These are phyloP conservation scores for Bucco capensis DNA, from an alignment of 2,113 vertebrate genomes.

Conservation along the genomic window DNA sequence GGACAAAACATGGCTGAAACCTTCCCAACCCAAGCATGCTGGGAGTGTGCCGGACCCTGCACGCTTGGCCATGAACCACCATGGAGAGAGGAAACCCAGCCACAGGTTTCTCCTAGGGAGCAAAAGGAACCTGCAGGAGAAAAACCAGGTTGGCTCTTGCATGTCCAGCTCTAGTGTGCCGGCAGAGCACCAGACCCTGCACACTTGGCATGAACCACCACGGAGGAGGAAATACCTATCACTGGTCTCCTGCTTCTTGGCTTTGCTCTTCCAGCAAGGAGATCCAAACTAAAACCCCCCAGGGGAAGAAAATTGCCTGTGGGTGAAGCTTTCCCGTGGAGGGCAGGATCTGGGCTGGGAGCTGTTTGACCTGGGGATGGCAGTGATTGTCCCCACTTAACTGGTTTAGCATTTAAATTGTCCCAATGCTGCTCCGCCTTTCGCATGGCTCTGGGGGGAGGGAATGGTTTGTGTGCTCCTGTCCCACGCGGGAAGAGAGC, in stretches of 20 bases:
- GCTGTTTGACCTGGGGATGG: not conserved
- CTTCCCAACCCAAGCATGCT: not conserved
- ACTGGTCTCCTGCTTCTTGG: too few species aligned
- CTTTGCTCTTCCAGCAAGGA: not conserved
- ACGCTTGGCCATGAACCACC: not conserved
- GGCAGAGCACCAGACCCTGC: not conserved
- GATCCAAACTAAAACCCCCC: not conserved
- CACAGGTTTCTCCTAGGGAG: not conserved
- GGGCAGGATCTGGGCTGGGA: not conserved
- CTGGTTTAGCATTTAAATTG: conserved; percentile 42
- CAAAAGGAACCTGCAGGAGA: too few species aligned
- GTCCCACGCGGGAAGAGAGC: not conserved
- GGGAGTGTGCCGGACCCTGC: too few species aligned
- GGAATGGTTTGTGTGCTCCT: not conserved
- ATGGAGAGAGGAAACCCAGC: not conserved
- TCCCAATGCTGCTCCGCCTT: not conserved
- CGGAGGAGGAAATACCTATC: too few species aligned
- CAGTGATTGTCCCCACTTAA: conserved; percentile 30
- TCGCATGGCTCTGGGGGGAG: not conserved
- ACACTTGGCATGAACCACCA: too few species aligned
- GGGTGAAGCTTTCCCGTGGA: not conserved
- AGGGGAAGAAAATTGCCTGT: not conserved
- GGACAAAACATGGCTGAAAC: not conserved
- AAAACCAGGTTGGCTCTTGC: not conserved
- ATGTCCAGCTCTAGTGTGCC: too few species aligned